Base-by-base conservation (phyloP, 2,797 vertebrate species). In the Centroberyx gerrardi region DNA sequence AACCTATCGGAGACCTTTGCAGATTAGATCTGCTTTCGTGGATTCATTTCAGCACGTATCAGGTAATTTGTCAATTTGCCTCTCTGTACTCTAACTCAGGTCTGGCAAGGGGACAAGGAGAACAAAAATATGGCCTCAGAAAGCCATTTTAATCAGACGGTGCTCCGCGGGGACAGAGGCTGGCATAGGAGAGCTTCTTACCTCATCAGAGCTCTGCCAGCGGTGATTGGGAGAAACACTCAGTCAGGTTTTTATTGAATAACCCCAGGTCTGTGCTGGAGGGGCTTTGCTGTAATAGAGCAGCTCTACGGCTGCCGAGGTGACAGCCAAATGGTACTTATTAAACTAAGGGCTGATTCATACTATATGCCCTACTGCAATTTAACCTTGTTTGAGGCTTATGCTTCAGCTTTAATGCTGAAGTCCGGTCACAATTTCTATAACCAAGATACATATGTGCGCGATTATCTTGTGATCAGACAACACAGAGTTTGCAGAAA, bases 211-310 rank as follows among this genome's bases (percentile, higher is more conserved):
- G 86, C 78, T 82, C 87, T 91, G 91, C 90, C 93, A 93, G 86
- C 88, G 87, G 90, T 93, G 89, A 91, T 92, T 94, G 90, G 89
- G 81, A 87, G 87, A 90, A 94, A 92, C 92, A 93, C 90, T 94
- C 90, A 81, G 86, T 92, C 92, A 91, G 84, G 86, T 83, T 93
- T 91, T 93, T 93, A 92, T 94, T 94, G 92, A 92, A 94, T 90
- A 93, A 91, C 83, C 83, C 82, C 67, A 62, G 85, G 90, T 87
- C 88, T 88, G 85, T 80, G 88, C 88, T 83, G 76, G 80, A 91
- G 90, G 89, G 86, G 87, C 84, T 90, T 90, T 87, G 83, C 88
- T 92, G 88, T 91, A 90, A 91, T 89, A 88, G 87, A 90, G 88
- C 88, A 80, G 90, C 87, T 82, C 80, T 72, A 75, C 51, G 55